Conservation (phyloP, 1,140 invertebrate genomes). For the Papilio dardanus region DNA sequence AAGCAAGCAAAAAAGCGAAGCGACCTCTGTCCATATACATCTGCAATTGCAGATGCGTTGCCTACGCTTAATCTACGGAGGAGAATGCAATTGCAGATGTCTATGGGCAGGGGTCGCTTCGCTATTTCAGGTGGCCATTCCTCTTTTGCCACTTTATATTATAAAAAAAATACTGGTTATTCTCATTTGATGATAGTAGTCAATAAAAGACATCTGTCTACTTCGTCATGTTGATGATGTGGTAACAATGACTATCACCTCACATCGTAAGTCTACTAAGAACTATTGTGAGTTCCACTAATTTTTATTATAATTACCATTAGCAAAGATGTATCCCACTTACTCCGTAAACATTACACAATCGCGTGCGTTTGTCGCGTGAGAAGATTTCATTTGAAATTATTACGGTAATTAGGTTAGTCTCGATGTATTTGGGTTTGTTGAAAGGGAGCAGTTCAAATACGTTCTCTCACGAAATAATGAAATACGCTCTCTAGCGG, state of each 20-base stretch:
- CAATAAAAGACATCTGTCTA: too few relatives aligned
- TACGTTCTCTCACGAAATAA: conserved; percentile 24
- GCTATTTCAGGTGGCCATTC: too few relatives aligned
- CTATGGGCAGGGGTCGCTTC: too few relatives aligned
- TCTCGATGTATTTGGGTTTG: neutral
- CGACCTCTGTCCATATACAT: too few relatives aligned
- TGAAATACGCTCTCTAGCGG: conserved; percentile 19
- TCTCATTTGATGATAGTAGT: too few relatives aligned
- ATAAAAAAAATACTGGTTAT: too few relatives aligned
- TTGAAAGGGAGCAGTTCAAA: conserved; percentile 28
- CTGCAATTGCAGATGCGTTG: too few relatives aligned
- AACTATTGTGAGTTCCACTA: neutral
- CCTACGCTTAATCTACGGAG: too few relatives aligned
- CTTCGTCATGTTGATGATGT: too few relatives aligned
- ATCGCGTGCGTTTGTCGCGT: conserved; percentile 31
- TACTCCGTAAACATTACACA: neutral
- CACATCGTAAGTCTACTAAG: neutral
- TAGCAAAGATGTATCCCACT: neutral
- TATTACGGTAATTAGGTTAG: conserved; percentile 27
- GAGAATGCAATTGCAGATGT: too few relatives aligned
- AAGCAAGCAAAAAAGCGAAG: too few relatives aligned
- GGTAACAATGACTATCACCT: neutral
- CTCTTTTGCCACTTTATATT: too few relatives aligned
- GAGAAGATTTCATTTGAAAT: conserved; percentile 31
- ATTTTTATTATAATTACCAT: neutral